Percentiles rank a stretch among this genome's conserved stretches.
Conservation (phyloP, 2,888 invertebrate species). For the Hirtodrosophila confusa region DNA sequence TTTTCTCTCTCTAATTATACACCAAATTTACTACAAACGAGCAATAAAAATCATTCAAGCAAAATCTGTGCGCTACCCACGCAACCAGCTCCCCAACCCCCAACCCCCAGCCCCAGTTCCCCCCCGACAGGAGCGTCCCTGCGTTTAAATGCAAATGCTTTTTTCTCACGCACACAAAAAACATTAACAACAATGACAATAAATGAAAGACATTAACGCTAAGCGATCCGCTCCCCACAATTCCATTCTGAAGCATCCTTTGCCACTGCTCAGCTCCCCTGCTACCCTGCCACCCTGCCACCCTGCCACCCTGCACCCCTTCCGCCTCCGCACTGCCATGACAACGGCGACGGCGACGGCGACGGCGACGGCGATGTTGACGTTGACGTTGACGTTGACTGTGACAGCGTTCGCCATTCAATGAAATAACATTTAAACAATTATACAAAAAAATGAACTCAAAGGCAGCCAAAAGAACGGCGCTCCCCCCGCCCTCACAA, state of each 20-base stretch:
- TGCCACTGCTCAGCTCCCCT: slow-evolving; percentile 1
- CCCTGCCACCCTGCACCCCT: neutral
- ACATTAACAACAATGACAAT: slow-evolving; percentile 75
- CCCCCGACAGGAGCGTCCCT: neutral
- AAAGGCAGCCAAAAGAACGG: slow-evolving; percentile 5
- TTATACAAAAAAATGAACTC: slow-evolving; percentile 41
- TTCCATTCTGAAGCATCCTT: slow-evolving; percentile 11
- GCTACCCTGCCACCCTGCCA: neutral
- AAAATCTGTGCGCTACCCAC: slow-evolving; percentile 69
- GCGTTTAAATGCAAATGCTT: slow-evolving; percentile 74
- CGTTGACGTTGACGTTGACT: slow-evolving; percentile 6
- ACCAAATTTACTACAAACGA: slow-evolving; percentile 78
- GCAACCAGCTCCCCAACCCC: slow-evolving; percentile 29
- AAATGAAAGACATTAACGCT: slow-evolving; percentile 77
- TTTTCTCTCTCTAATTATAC: slow-evolving; percentile 65
- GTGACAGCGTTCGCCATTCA: slow-evolving; percentile 57
- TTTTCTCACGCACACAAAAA: slow-evolving; percentile 70
- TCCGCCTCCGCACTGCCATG: neutral
- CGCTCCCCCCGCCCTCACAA: too few relatives aligned
- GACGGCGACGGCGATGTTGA: slow-evolving; percentile 32
- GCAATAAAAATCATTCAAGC: slow-evolving; percentile 79
- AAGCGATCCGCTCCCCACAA: slow-evolving; percentile 54
- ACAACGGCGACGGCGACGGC: neutral
- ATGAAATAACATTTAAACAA: slow-evolving; percentile 74
- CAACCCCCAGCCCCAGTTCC: neutral